Evolutionary conservation across 2,113 vertebrate genomes (phyloP).

Genomic region (Chloropsis hardwickii): DNA sequence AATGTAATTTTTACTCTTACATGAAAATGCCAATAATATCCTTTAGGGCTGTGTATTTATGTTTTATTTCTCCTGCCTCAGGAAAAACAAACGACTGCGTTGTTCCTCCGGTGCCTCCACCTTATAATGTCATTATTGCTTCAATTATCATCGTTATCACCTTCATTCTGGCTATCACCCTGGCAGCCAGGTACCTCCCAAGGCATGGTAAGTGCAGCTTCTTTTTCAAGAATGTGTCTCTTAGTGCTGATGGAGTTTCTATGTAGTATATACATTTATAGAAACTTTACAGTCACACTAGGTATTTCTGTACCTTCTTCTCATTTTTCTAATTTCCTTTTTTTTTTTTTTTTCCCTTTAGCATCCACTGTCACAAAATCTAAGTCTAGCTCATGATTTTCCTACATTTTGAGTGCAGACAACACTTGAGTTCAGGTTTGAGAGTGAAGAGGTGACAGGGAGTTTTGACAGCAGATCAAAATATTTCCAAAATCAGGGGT

Average conservation of each 20-base stretch:
- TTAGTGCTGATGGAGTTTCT: background rate
- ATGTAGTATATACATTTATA: background rate
- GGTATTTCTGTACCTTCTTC: background rate
- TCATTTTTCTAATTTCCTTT: background rate
- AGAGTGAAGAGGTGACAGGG: background rate
- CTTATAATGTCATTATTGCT: slow-evolving; percentile 27
- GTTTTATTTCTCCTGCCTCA: slow-evolving; percentile 25
- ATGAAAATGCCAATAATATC: background rate
- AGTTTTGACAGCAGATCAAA: background rate
- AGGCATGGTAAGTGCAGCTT: slow-evolving; percentile 32
- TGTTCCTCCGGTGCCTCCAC: background rate
- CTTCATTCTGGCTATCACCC: slow-evolving; percentile 18
- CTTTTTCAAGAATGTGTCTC: background rate
- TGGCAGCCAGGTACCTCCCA: slow-evolving; percentile 10
- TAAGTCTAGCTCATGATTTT: background rate
- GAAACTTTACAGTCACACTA: background rate
- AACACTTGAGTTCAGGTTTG: background rate
- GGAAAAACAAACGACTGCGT: background rate
- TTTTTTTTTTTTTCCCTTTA: background rate
- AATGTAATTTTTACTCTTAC: background rate
- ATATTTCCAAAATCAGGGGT: background rate
- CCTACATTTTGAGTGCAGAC: background rate
- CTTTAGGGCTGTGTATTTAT: background rate
- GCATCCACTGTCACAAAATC: background rate
- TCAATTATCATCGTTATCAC: slow-evolving; percentile 2